Evolutionary conservation across 2,888 invertebrate genomes (phyloP), one percentile per base, ranked within the genome.

Genomic region (Synergus laeviventris): DNA sequence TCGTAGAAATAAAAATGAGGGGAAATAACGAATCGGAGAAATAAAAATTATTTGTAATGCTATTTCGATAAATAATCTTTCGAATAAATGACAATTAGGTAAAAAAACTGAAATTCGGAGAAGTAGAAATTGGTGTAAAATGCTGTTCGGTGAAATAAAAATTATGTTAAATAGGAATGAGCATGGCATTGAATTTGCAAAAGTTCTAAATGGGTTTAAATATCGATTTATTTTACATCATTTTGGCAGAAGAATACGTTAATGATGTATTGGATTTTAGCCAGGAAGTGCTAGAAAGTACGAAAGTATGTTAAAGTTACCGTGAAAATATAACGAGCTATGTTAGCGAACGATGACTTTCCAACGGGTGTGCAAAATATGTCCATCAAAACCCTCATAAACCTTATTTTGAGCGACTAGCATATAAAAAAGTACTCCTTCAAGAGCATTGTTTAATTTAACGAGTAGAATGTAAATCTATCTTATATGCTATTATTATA

Each of bases 241-340:
- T 49, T n/a, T 49, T 49, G 9, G n/a, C n/a, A 18, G 9, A 49
- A 49, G 49, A 49, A 49, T 49, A n/a, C 49, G 49, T 9, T 49
- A 9, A n/a, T 49, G 8, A 49, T 8, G 8, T 18, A 18, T 18
- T 49, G n/a, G n/a, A 49, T 49, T 49, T 18, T 49, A 49, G 1
- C 49, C 49, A 49, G 49, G 49, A 49, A 49, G n/a, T 49, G n/a
- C 49, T 49, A 49, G 49, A 49, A 49, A 49, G 49, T n/a, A 49
- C 2, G n/a, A 49, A 49, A 49, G 49, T 49, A 49, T 49, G 49
- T 49, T 49, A 49, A 49, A 49, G 49, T 49, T n/a, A 49, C 49
- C 49, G n/a, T 49, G 49, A 49, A 49, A 49, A 49, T 49, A 49
- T 49, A 49, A 49, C 49, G 49, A 49, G 49, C n/a, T 8, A 49